These are phyloP conservation scores for Pocillopora meandrina DNA, from an alignment of 92 coral and sea anemone species.

Conservation along the genomic window DNA sequence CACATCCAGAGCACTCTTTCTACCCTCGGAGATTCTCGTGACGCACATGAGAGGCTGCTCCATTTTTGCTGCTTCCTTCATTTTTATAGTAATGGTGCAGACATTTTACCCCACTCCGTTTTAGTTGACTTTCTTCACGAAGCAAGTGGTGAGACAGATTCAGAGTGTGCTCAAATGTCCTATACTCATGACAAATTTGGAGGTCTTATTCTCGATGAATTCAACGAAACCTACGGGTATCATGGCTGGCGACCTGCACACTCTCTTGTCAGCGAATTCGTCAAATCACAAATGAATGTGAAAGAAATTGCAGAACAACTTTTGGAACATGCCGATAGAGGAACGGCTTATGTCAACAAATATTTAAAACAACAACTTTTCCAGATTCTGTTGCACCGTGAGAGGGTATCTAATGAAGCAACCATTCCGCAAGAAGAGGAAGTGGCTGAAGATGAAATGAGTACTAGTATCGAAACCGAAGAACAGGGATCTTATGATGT, in stretches of 20 bases:
- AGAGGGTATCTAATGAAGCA: slow-evolving; percentile 41
- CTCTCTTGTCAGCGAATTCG: slow-evolving; percentile 65
- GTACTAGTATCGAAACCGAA: slow-evolving; percentile 34
- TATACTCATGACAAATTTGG: slow-evolving; percentile 55
- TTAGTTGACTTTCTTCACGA: slow-evolving; percentile 47
- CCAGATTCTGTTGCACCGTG: slow-evolving; percentile 43
- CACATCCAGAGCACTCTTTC: slow-evolving; percentile 50
- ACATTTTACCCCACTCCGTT: slow-evolving; percentile 46
- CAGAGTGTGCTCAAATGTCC: background rate
- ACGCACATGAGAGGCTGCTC: slow-evolving; percentile 40
- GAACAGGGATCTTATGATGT: slow-evolving; percentile 32
- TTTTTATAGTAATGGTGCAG: slow-evolving; percentile 50
- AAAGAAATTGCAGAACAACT: slow-evolving; percentile 26
- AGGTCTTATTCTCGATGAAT: slow-evolving; percentile 63
- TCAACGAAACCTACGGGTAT: slow-evolving; percentile 47
- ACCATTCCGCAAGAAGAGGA: background rate
- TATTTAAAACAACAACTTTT: slow-evolving; percentile 45
- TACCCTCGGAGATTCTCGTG: background rate
- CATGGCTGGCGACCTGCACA: slow-evolving; percentile 77
- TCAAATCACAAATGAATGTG: slow-evolving; percentile 27
- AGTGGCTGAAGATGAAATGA: background rate
- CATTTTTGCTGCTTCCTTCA: slow-evolving; percentile 55
- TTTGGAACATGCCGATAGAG: slow-evolving; percentile 22
- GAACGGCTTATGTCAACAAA: slow-evolving; percentile 43
- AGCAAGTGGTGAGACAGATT: slow-evolving; percentile 15